A percentile compares a stretch with the other conserved stretches of the same genome.
These are phyloP conservation scores for Phalloptychus januarius DNA, from an alignment of 2,797 vertebrate species.

Conservation along the genomic window DNA sequence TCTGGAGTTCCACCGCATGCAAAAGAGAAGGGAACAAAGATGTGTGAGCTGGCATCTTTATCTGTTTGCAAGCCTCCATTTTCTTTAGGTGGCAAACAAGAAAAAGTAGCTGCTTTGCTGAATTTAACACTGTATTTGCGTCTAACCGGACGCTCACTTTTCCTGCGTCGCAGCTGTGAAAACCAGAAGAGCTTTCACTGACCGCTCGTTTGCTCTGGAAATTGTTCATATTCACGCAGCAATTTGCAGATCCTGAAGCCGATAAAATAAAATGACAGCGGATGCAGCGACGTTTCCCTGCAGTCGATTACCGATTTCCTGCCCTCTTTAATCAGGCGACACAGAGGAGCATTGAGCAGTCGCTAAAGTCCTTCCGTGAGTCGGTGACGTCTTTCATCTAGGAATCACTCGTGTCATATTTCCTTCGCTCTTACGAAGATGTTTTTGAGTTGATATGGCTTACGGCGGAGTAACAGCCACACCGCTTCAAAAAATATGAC, in stretches of 20 bases:
- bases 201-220: background rate
- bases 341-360: background rate
- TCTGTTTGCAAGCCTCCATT: constrained; percentile 52
- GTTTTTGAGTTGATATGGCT: background rate
- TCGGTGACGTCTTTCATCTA: background rate
- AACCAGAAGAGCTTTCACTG: background rate
- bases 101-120: constrained; percentile 37
- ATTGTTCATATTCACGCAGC: background rate
- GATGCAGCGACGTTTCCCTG: background rate
- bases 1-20: constrained; percentile 49
- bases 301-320: background rate
- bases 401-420: background rate
- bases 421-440: background rate
- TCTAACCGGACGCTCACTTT: constrained; percentile 22
- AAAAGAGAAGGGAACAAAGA: constrained; percentile 56
- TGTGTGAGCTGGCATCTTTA: constrained; percentile 49
- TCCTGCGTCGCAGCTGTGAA: constrained; percentile 6
- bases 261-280: background rate
- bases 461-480: background rate
- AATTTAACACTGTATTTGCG: constrained; percentile 44
- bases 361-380: background rate
- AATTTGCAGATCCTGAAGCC: background rate
- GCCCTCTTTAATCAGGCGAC: background rate
- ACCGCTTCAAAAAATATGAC: background rate
- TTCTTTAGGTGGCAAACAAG: constrained; percentile 4